Evolutionary conservation across 2,888 invertebrate genomes (phyloP), one percentile per base, ranked within the genome.

Genomic region (Bibio marci): DNA sequence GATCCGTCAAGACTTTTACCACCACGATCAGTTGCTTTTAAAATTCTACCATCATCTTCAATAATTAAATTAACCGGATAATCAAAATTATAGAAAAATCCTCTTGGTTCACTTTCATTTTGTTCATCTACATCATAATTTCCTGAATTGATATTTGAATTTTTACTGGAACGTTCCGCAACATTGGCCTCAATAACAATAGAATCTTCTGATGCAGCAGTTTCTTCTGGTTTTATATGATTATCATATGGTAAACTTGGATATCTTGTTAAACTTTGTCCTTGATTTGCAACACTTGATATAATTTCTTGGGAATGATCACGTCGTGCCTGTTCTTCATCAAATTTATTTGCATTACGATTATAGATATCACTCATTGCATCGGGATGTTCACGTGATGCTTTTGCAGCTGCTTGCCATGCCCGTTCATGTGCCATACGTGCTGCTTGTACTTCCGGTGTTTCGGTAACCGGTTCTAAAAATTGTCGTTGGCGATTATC

Each of bases 81-180:
- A 48, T 70, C 68, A 58, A 72, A 75, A 49, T 67, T 72, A 58
- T 80, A 80, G 67, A 73, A 80, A 66, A 80, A 80, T 37, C 79
- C 79, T 50, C 70, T 69, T 37, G 78, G 77, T 15, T 71, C 71
- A 31, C 71, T 67, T 39, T 55, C 54, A 52, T 69, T 69, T 43
- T 63, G 50, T 22, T 50, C 49, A 26, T 49, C 26, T 6, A 12
- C 13, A 13, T 22, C 25, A 13, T 17, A 15, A 3, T 3, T 11
- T 18, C 18, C 4, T 10, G 19, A 8, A 12, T 13, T 25, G 2
- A 3, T 3, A 11, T 11, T 13, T 22, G 12, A 11, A 22, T 25
- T n/a, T 10, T 19, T 34, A 11, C 3, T n/a, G 12, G 19, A 19
- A 13, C 19, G 12, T 25, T 25, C 25, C 7, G 15, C 37, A n/a